Evolutionary conservation across 2,797 vertebrate genomes (phyloP), one percentile per base, ranked within the genome.

Genomic region (Phalloptychus januarius): DNA sequence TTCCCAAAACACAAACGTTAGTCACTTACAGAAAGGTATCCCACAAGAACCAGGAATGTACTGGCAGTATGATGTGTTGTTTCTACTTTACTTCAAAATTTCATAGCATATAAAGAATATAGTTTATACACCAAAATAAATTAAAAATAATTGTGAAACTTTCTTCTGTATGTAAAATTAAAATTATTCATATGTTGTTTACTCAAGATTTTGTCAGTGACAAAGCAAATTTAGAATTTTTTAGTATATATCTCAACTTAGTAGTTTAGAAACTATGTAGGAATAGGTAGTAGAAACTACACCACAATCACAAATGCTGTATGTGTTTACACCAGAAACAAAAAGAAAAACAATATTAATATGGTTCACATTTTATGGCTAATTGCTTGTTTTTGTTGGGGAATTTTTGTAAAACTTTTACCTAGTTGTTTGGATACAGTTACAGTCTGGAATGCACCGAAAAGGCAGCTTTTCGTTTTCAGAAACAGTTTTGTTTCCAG

Each of bases 401-500:
- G 4, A 1, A 42, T 13, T 42, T 42, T 70, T 45, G 25, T 7
- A 8, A 28, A 70, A 16, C n/a, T 16, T 16, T 13, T 28, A 44
- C 25, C 4, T 28, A 8, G 42, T 28, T 44, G 25, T 70, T 44
- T 18, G 6, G 13, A 15, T 70, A 44, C 5, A 45, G 45, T 28
- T 44, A 4, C 13, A 70, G 45, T 45, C 40, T 70, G 42, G 40
- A 71, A 45, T 70, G 13, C 15, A 70, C 12, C 13, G 3, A 44
- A 70, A 45, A 13, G 36, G 23, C 2, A 20, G 20, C 38, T 67
- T 67, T 38, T 38, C 1, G 3, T 38, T 36, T 38, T 40, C 31
- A 63, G 58, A 63, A 65, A 20, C 61, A 12, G 38, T 40, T 67
- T 67, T 67, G 70, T 54, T 73, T 80, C 69, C 75, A 33, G 42